Evolutionary conservation across 2,113 vertebrate genomes (phyloP).

Genomic region (Turnix velox): DNA sequence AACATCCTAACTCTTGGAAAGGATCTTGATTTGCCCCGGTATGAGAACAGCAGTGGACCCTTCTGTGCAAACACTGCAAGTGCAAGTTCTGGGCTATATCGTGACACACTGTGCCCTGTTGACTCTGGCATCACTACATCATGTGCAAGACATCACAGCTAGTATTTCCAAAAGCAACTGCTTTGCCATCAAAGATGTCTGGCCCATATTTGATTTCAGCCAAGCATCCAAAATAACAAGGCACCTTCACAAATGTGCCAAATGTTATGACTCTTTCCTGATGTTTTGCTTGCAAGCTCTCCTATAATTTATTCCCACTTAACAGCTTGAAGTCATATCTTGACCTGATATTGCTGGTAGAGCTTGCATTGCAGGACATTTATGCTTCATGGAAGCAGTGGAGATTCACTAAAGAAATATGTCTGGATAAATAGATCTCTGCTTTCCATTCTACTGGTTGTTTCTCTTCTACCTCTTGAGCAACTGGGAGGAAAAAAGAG

Average conservation of each 20-base stretch:
- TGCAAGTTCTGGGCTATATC: background rate
- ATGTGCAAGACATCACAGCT: background rate
- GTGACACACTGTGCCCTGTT: background rate
- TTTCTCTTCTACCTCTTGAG: background rate
- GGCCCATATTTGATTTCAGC: conserved; percentile 12
- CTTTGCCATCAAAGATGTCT: background rate
- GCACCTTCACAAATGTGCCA: background rate
- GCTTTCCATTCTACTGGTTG: background rate
- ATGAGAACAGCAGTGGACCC: background rate
- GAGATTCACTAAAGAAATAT: background rate
- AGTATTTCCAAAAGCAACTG: conserved; percentile 2
- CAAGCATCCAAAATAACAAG: background rate
- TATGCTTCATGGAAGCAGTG: background rate
- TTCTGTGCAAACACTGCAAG: background rate
- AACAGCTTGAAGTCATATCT: background rate
- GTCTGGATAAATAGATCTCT: background rate
- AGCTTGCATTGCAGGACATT: background rate
- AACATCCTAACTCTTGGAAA: background rate
- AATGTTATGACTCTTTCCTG: background rate
- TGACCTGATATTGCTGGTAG: background rate
- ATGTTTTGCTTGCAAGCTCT: background rate
- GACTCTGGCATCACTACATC: background rate
- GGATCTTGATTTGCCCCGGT: background rate
- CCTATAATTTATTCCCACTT: background rate
- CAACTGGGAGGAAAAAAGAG: background rate